phyloP scores from a whole-genome alignment of 2,888 invertebrate species.

The Cephus spinipes region DNA sequence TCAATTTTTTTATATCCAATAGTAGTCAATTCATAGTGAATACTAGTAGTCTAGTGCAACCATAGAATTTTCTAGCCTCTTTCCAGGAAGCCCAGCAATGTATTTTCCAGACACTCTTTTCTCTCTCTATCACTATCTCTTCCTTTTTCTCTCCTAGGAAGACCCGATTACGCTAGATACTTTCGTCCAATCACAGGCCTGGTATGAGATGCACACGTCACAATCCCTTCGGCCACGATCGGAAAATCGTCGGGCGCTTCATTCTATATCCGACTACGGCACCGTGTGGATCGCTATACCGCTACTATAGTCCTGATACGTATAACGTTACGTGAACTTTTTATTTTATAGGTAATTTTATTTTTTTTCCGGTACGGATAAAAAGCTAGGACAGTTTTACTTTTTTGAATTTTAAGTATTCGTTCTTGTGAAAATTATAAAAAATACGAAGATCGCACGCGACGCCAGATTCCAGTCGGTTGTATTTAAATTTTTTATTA shows the following conservation, averaged over 20 bases:
- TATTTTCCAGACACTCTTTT: neutral
- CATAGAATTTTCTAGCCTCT: neutral
- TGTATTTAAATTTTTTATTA: neutral
- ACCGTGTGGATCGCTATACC: neutral
- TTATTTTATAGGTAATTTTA: neutral
- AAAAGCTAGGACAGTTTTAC: neutral
- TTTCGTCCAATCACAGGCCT: neutral
- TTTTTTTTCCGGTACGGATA: neutral
- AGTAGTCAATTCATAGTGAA: neutral
- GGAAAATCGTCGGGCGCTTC: neutral
- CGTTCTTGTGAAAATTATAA: neutral
- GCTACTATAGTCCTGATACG: neutral
- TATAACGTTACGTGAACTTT: neutral
- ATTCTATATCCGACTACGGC: neutral
- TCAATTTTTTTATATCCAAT: neutral
- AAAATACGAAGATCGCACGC: neutral
- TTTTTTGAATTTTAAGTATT: neutral
- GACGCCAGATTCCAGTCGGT: neutral
- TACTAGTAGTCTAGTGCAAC: neutral
- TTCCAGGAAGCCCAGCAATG: neutral
- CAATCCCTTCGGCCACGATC: neutral
- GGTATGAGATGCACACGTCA: neutral
- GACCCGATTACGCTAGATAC: neutral
- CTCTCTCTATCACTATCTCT: neutral
- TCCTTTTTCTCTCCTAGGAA: neutral